Evolutionary conservation across 2,797 vertebrate genomes (phyloP).

Genomic region (Sphenodon punctatus): DNA sequence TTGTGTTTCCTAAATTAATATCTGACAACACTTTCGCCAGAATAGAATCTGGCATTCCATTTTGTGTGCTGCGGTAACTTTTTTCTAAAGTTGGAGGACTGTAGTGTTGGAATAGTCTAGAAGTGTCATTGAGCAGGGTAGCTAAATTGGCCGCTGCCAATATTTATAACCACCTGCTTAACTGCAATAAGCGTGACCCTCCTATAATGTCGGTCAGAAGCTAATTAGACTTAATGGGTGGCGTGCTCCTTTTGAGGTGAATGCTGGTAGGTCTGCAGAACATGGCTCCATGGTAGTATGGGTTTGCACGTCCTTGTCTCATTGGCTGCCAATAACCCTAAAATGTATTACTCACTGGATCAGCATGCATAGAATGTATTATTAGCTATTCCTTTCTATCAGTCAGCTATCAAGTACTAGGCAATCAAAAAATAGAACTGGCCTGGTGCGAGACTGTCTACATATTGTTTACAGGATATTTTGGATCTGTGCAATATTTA

Average conservation of each 20-base stretch:
- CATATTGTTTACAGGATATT: constrained; percentile 82
- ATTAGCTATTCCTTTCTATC: constrained; percentile 84
- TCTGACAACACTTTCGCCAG: constrained; percentile 73
- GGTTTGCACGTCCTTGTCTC: constrained; percentile 77
- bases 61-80: constrained; percentile 24
- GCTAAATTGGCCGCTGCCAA: constrained; percentile 54
- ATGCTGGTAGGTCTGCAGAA: constrained; percentile 72
- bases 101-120: too few species aligned
- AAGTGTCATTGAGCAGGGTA: constrained; percentile 65
- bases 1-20: constrained; percentile 75
- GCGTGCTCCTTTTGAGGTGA: constrained; percentile 75
- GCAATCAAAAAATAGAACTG: constrained; percentile 90
- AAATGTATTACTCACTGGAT: constrained; percentile 82
- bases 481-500: constrained; percentile 79
- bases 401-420: constrained; percentile 85
- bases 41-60: constrained; percentile 73
- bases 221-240: constrained; percentile 69
- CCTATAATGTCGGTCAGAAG: constrained; percentile 27
- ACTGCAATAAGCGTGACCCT: constrained; percentile 14
- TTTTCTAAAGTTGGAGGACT: too few species aligned
- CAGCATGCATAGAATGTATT: constrained; percentile 89
- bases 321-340: constrained; percentile 74
- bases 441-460: constrained; percentile 73
- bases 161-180: not conserved
- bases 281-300: constrained; percentile 48